Percentiles rank a stretch among this genome's conserved stretches.
Conservation (phyloP, 2,113 vertebrate genomes). For the Nesospiza acunhae region DNA sequence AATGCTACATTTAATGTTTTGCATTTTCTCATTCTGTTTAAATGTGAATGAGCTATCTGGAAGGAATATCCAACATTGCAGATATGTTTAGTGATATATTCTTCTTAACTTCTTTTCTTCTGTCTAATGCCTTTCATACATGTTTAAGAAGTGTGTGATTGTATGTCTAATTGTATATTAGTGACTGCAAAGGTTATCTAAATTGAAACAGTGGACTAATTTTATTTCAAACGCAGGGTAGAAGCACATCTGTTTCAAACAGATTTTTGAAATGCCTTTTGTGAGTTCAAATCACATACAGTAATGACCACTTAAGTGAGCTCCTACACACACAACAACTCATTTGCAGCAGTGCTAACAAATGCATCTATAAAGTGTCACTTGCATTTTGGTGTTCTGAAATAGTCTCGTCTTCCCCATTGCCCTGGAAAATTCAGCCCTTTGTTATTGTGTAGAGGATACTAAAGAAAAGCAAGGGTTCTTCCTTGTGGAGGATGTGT, state of each 20-base stretch:
- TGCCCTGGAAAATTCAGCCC: not conserved
- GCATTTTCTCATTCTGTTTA: not conserved
- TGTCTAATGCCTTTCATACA: not conserved
- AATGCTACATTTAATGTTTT: not conserved
- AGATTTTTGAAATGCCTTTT: not conserved
- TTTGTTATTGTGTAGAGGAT: not conserved
- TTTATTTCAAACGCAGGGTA: slow-evolving; percentile 1
- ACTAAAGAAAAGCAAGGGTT: not conserved
- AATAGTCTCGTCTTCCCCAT: not conserved
- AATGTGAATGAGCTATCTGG: not conserved
- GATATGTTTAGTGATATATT: not conserved
- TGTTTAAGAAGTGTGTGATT: not conserved
- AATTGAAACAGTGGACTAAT: not conserved
- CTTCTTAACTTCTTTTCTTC: not conserved
- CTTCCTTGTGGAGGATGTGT: not conserved
- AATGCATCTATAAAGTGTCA: not conserved
- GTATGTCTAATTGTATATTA: not conserved
- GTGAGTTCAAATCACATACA: not conserved
- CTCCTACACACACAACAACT: not conserved
- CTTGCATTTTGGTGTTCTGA: not conserved
- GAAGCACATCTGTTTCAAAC: not conserved
- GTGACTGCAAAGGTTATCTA: not conserved
- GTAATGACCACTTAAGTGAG: not conserved
- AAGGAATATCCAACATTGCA: not conserved
- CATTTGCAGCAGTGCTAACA: not conserved